Evolutionary conservation across 2,113 vertebrate species (phyloP).

Genomic region (Pao palembangensis): DNA sequence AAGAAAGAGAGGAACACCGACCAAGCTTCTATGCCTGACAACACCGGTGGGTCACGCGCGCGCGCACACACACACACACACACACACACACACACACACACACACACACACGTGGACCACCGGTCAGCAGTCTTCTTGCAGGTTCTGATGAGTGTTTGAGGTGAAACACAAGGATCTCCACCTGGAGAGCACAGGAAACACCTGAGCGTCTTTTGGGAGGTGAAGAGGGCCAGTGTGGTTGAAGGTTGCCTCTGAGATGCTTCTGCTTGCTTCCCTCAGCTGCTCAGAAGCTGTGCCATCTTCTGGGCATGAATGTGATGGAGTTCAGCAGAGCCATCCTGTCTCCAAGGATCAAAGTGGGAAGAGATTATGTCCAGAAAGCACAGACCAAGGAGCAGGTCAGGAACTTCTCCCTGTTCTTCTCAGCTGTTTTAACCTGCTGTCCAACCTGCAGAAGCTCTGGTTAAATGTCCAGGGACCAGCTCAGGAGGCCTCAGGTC

Average conservation of each 20-base stretch:
- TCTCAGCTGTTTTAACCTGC: neutral
- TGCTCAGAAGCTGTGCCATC: conserved; percentile 96
- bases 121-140: too few species aligned
- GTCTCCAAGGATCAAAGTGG: conserved; percentile 96
- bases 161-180: too few species aligned
- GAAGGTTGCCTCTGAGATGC: too few species aligned
- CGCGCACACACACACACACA: too few species aligned
- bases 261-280: conserved; percentile 69
- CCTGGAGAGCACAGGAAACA: too few species aligned
- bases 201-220: too few species aligned
- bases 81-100: neutral
- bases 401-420: conserved; percentile 15
- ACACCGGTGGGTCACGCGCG: conserved; percentile 90
- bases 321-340: conserved; percentile 97
- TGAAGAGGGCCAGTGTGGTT: too few species aligned
- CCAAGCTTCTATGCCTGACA: conserved; percentile 98
- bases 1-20: conserved; percentile 98
- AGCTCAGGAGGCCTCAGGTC: too few species aligned
- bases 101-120: neutral
- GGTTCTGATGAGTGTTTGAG: too few species aligned
- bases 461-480: too few species aligned
- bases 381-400: conserved; percentile 99
- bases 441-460: too few species aligned
- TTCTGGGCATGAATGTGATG: conserved; percentile 96
- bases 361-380: conserved; percentile 97